Base-by-base conservation (phyloP, 2,113 vertebrate species). In the Petroica traversi region DNA sequence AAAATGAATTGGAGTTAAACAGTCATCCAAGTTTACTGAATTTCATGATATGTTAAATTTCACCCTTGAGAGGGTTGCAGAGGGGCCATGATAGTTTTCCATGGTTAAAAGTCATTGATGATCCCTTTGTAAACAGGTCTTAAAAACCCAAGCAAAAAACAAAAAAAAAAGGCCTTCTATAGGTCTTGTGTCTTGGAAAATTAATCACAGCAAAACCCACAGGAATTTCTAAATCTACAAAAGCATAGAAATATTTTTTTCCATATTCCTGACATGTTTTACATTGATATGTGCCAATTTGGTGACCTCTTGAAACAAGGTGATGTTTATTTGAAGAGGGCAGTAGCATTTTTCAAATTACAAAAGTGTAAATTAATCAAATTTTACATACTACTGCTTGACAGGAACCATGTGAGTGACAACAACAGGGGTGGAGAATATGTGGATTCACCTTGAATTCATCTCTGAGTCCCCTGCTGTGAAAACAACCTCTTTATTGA, bases 41-140 rank as follows among this genome's bases (percentile, higher is more conserved):
- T 34, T 48, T 64, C 17, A 46, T 11, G 9, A 31, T 28, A 34
- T 24, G 6, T 49, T 76, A 19, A 14, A 43, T 68, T 62, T 38
- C 4, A 31, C 14, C 55, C 5, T 17, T 34, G 7, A 41, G 6
- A 5, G 1, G 3, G 8, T 28, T 9, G 7, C 45, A 75, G 19
- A 46, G 31, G 23, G 24, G 4, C 3, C 23, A 19, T 7, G 7
- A 16, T 3, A 66, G 7, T 20, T 6, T 63, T 77, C 34, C 9
- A 20, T 13, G 15, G 6, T 0, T 17, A 66, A 74, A 46, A 16
- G 6, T 25, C 40, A 61, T 28, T 19, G 14, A 12, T 46, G 12
- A 5, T n/a, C 24, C 23, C 16, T 54, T 54, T 29, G 40, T 8
- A 33, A 23, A 40, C 5, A 54, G 9, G 3, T 3, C 5, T 55